These are phyloP conservation scores for Notolabrus celidotus DNA, from an alignment of 2,797 vertebrate species.

Conservation along the genomic window DNA sequence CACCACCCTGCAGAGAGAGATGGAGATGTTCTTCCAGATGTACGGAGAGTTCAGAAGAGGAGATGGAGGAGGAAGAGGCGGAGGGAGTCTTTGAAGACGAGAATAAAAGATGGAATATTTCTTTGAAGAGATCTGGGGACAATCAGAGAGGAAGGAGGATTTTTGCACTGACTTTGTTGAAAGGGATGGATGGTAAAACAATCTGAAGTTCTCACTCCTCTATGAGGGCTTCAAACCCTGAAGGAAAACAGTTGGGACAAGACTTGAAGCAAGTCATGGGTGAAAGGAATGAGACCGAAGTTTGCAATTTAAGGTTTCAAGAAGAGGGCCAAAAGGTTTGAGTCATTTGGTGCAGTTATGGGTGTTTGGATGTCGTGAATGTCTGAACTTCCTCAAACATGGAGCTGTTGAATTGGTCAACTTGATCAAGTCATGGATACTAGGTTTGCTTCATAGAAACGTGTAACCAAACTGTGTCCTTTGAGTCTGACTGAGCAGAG, in stretches of 20 bases:
- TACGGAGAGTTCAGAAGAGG: conserved; percentile 75
- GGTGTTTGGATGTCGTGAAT: neutral
- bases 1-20: conserved; percentile 82
- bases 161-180: neutral
- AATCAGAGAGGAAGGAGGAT: neutral
- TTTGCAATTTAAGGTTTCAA: neutral
- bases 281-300: neutral
- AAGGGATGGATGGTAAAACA: neutral
- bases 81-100: conserved; percentile 75
- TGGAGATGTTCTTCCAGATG: conserved; percentile 86
- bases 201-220: neutral
- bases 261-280: neutral
- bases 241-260: neutral
- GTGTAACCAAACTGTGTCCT: conserved; percentile 3
- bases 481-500: neutral
- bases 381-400: neutral
- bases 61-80: conserved; percentile 15
- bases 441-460: neutral
- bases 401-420: neutral
- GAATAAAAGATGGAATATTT: neutral
- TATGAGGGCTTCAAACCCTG: neutral
- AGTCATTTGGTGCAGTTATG: neutral
- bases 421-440: neutral
- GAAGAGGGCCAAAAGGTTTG: neutral
- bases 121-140: neutral